Percentiles rank a stretch among this genome's conserved stretches.
Evolutionary conservation across 2,888 invertebrate genomes (phyloP).

Genomic region (Andrena marginata): DNA sequence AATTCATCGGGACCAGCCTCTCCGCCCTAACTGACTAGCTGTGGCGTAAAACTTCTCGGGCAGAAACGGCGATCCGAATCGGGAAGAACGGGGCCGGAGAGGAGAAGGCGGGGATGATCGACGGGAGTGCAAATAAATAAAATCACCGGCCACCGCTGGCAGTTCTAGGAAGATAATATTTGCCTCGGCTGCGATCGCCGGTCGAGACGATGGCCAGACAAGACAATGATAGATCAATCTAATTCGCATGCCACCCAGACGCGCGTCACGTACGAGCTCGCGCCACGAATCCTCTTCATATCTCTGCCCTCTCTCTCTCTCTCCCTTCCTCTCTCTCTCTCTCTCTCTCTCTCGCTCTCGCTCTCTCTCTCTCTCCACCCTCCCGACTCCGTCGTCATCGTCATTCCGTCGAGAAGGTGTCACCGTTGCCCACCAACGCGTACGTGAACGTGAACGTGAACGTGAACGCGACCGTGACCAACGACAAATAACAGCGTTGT

Average conservation of each 20-base stretch:
- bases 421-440: slow-evolving; percentile 22
- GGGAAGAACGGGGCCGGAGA: neutral
- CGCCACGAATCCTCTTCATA: slow-evolving; percentile 18
- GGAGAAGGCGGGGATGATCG: slow-evolving; percentile 10
- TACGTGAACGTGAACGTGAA: slow-evolving; percentile 40
- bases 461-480: slow-evolving; percentile 50
- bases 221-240: slow-evolving; percentile 84
- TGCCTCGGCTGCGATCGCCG: slow-evolving; percentile 79
- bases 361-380: slow-evolving; percentile 17
- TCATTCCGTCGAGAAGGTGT: slow-evolving; percentile 12
- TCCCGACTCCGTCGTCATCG: neutral
- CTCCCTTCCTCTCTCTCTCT: slow-evolving; percentile 18
- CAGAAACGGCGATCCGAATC: neutral
- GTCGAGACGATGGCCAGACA: slow-evolving; percentile 84
- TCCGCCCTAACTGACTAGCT: neutral
- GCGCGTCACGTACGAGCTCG: slow-evolving; percentile 57
- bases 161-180: slow-evolving; percentile 82
- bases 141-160: slow-evolving; percentile 61
- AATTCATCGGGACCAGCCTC: neutral
- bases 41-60: neutral
- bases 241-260: slow-evolving; percentile 82
- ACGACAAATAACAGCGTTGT: slow-evolving; percentile 51
- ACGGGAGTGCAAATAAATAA: slow-evolving; percentile 50
- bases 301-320: slow-evolving; percentile 32
- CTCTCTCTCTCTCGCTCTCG: slow-evolving; percentile 24